Percentiles rank a stretch among this genome's conserved stretches.
phyloP scores from a whole-genome alignment of 92 coral and sea anemone genomes.

The Phymanthus crucifer region DNA sequence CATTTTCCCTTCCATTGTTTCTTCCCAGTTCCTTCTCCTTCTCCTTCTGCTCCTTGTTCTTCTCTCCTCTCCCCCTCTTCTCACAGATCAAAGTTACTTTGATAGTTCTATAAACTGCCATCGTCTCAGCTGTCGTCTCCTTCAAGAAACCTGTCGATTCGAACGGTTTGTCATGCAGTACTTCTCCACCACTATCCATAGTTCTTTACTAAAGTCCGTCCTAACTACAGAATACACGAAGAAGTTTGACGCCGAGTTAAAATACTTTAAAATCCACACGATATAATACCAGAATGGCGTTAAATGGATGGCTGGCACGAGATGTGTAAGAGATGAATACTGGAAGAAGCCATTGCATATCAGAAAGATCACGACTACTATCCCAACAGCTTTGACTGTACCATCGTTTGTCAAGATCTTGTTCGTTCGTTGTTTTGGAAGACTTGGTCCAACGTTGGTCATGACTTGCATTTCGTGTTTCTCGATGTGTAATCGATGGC shows the following conservation, averaged over 20 bases:
- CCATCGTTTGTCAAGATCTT: slow-evolving; percentile 17
- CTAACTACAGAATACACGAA: slow-evolving; percentile 27
- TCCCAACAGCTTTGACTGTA: slow-evolving; percentile 21
- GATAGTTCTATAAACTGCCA: no score
- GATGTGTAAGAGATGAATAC: not conserved
- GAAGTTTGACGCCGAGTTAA: slow-evolving; percentile 14
- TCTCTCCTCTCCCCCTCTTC: no score
- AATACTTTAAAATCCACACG: not conserved
- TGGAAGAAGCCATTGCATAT: slow-evolving; percentile 10
- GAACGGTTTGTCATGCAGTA: no score
- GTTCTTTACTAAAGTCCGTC: slow-evolving; percentile 17
- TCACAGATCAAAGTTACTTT: no score
- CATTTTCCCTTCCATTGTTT: no score
- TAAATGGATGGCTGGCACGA: not conserved
- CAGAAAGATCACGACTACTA: not conserved
- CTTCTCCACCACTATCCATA: not conserved
- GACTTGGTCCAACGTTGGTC: not conserved
- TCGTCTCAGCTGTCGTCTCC: no score
- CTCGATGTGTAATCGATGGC: slow-evolving; percentile 16
- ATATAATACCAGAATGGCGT: not conserved
- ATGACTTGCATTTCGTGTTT: slow-evolving; percentile 10
- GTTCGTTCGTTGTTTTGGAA: not conserved
- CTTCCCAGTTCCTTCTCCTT: no score
- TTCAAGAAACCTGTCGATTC: no score
- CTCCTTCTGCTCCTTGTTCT: no score